Evolutionary conservation across 2,113 vertebrate species (phyloP).

Genomic region (Chaenocephalus aceratus): DNA sequence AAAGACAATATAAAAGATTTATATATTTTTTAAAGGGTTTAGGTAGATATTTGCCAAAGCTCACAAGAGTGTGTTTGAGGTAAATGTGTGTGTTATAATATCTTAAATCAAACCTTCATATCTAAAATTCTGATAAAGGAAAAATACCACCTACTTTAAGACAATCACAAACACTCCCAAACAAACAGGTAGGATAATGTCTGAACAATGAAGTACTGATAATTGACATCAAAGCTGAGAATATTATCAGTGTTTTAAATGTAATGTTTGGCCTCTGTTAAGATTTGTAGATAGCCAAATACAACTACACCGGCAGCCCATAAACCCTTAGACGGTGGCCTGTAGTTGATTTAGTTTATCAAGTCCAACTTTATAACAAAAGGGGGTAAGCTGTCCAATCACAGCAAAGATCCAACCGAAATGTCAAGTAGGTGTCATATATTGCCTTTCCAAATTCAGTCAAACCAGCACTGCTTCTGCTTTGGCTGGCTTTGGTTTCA

Average conservation of each 20-base stretch:
- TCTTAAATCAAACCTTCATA: conserved; percentile 38
- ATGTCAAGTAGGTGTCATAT: conserved; percentile 28
- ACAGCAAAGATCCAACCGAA: conserved; percentile 24
- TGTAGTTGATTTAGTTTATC: conserved; percentile 17
- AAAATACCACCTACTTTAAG: not conserved
- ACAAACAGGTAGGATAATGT: conserved; percentile 8
- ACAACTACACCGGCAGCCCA: not conserved
- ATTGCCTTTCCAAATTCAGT: conserved; percentile 8
- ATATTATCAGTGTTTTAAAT: conserved; percentile 4
- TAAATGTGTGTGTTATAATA: conserved; percentile 22
- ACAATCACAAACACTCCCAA: not conserved
- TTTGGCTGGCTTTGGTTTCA: not conserved
- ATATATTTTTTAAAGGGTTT: too few relatives aligned
- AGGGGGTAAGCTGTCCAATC: conserved; percentile 25
- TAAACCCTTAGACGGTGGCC: not conserved
- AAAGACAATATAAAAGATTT: too few relatives aligned
- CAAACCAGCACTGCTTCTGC: not conserved
- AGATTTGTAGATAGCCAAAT: conserved; percentile 10
- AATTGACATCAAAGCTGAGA: conserved; percentile 23
- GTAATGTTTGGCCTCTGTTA: conserved; percentile 47
- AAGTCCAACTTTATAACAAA: conserved; percentile 19
- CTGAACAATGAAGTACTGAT: not conserved
- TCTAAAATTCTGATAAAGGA: conserved; percentile 24
- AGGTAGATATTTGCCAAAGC: too few relatives aligned
- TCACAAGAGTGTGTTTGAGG: conserved; percentile 9